Percentiles rank a stretch among this genome's conserved stretches.
Conservation (phyloP, 2,797 vertebrate genomes). For the Scyliorhinus canicula region DNA sequence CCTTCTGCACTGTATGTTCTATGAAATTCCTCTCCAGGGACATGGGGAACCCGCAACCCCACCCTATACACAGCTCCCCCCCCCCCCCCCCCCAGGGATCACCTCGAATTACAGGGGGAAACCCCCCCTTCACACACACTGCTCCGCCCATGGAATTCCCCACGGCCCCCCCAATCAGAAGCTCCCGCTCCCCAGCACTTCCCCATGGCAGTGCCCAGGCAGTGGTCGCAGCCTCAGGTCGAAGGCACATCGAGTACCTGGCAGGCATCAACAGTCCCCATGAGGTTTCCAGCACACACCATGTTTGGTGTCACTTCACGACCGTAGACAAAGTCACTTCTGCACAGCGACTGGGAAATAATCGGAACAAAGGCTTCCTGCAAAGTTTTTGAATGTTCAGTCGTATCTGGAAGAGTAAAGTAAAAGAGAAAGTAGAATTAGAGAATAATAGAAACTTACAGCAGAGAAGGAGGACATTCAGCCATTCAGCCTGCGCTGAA, state of each 20-base stretch:
- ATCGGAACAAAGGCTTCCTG: slow-evolving; percentile 72
- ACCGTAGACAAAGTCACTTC: slow-evolving; percentile 70
- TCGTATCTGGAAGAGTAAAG: slow-evolving; percentile 54
- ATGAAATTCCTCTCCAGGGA: too few relatives aligned
- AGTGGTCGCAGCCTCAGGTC: too few relatives aligned
- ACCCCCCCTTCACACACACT: too few relatives aligned
- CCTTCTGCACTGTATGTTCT: too few relatives aligned
- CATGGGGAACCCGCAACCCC: too few relatives aligned
- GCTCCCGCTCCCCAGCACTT: too few relatives aligned
- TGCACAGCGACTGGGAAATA: slow-evolving; percentile 66
- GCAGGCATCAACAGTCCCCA: slow-evolving; percentile 74
- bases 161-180: too few relatives aligned
- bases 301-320: slow-evolving; percentile 76
- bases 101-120: too few relatives aligned
- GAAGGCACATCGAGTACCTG: slow-evolving; percentile 62
- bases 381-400: slow-evolving; percentile 63
- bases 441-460: neutral
- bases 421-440: neutral
- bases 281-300: slow-evolving; percentile 78
- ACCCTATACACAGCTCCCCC: too few relatives aligned
- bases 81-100: too few relatives aligned
- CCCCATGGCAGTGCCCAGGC: too few relatives aligned
- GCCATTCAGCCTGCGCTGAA: neutral
- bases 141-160: too few relatives aligned
- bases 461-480: neutral